Evolutionary conservation across 2,888 invertebrate species (phyloP).

Genomic region (Drosophila barbarae): DNA sequence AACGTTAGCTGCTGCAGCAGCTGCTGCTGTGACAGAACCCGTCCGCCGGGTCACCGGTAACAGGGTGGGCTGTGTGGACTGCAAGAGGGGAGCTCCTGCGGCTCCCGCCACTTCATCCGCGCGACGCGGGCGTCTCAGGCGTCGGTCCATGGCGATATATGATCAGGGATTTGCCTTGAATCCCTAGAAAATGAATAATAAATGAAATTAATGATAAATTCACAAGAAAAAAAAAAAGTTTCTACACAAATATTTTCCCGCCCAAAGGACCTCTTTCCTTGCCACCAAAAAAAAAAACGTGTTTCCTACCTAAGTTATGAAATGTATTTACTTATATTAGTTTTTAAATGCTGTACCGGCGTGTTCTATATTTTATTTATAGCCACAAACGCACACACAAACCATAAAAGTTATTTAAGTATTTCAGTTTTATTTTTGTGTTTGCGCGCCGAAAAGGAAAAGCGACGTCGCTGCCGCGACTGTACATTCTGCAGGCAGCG

Average conservation of each 20-base stretch:
- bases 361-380: constrained; percentile 61
- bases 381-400: constrained; percentile 40
- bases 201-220: too few species aligned
- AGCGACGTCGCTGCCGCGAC: constrained; percentile 38
- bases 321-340: constrained; percentile 1
- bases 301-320: background rate
- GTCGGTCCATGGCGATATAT: constrained; percentile 61
- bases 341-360: constrained; percentile 21
- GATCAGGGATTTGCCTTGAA: background rate
- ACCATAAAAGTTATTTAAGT: constrained; percentile 19
- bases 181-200: constrained; percentile 3
- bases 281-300: background rate
- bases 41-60: constrained; percentile 45
- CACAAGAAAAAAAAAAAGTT: background rate
- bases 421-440: constrained; percentile 42
- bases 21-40: constrained; percentile 28
- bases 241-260: background rate
- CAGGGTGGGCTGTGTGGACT: constrained; percentile 40
- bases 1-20: background rate
- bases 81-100: constrained; percentile 6
- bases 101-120: constrained; percentile 45
- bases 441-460: constrained; percentile 50
- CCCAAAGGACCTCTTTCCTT: background rate
- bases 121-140: constrained; percentile 60
- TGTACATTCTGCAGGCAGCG: constrained; percentile 60